A percentile compares a stretch with the other conserved stretches of the same genome.
Evolutionary conservation across 2,888 invertebrate species (phyloP).

Genomic region (Tortrix viridana): DNA sequence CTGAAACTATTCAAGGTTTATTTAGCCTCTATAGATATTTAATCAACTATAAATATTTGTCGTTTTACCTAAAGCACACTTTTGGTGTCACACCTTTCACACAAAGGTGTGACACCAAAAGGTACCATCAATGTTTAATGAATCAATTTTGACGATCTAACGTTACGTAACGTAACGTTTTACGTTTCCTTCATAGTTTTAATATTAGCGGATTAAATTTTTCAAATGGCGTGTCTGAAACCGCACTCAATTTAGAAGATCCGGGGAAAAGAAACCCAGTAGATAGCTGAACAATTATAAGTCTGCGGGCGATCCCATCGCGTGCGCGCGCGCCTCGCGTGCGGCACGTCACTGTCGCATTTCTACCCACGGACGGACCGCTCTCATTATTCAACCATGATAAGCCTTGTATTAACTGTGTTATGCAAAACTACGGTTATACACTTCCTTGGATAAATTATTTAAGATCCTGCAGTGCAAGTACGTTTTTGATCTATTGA

Average conservation of each 20-base stretch:
- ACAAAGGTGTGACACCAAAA: too few species aligned
- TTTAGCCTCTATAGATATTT: too few species aligned
- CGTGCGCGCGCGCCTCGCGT: constrained; percentile 49
- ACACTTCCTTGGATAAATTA: constrained; percentile 28
- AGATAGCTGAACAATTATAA: constrained; percentile 21
- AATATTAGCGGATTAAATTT: too few species aligned
- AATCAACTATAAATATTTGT: not conserved
- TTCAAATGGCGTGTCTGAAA: constrained; percentile 3
- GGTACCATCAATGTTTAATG: too few species aligned
- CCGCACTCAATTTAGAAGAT: constrained; percentile 12
- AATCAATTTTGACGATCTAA: too few species aligned
- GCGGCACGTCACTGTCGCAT: constrained; percentile 61
- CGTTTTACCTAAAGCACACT: too few species aligned
- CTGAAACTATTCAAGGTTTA: not conserved
- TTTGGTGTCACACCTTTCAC: not conserved
- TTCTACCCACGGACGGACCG: constrained; percentile 50
- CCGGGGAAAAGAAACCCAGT: constrained; percentile 21
- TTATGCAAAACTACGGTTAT: constrained; percentile 33
- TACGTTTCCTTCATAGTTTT: too few species aligned
- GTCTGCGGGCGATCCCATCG: constrained; percentile 20
- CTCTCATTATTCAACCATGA: constrained; percentile 44
- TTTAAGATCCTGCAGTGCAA: constrained; percentile 15
- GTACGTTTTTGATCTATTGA: too few species aligned
- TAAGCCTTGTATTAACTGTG: constrained; percentile 30
- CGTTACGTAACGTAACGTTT: too few species aligned